Base-by-base conservation (phyloP, 2,797 vertebrate species). In the Enteromius viviparus region DNA sequence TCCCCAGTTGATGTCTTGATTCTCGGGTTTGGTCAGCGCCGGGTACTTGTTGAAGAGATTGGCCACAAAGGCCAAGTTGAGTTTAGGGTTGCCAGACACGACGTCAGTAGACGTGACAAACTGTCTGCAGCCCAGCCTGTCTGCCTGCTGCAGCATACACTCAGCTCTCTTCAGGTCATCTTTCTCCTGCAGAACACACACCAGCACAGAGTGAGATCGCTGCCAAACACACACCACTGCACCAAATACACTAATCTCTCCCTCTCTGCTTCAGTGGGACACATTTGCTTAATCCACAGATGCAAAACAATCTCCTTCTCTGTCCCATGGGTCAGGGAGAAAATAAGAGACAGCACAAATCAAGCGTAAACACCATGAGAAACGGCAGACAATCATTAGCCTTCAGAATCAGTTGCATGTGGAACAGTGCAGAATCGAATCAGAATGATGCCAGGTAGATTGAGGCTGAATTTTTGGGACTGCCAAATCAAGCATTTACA, bases 41-140 rank as follows among this genome's bases (percentile, higher is more conserved):
- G 98, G 98, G 89, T 98, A 96, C 88, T 98, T 99, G 95, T 98
- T 99, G 93, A 99, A 99, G 80, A 99, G 93, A 79, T 97, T 99
- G 76, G 98, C 98, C 47, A 99, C 96, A 0, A 99, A 99, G 53
- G 98, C 98, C 94, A 99, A 88, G 87, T 99, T 99, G 86, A 99
- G 94, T 87, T 99, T 99, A 15, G 97, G 92, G 85, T 99, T 98
- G 62, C 98, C 98, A 4, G 91, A 92, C 88, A 98, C 96, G 2
- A 99, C 96, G 3, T 99, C 98, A 0, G 93, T 89, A 0, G 98
- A 94, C 0, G 97, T 98, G 66, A 99, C 97, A 2, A 99, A 99
- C 95, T 99, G 97, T 69, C 96, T 92, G 93, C 97, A 98, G 85
- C 94, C 95, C 0, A 99, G 94, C 2, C 94, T 89, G 42, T 98